Conservation (phyloP, 2,113 vertebrate species). For the Hoplias malabaricus region DNA sequence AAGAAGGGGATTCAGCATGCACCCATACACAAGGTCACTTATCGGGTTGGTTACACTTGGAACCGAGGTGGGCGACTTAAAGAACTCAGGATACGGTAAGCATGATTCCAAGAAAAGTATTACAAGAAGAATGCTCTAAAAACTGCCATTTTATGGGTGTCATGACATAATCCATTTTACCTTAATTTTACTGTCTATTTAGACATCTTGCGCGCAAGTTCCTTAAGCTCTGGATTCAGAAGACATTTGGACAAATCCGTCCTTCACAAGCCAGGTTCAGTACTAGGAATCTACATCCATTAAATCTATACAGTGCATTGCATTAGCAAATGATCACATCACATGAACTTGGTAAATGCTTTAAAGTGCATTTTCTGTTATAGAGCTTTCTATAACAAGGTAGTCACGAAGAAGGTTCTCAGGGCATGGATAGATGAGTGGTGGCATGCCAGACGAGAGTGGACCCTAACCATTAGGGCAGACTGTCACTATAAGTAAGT, state of each 20-base stretch:
- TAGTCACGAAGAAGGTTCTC: conserved; percentile 71
- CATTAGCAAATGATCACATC: neutral
- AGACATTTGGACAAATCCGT: conserved; percentile 83
- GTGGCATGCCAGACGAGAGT: conserved; percentile 80
- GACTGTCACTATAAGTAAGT: conserved; percentile 83
- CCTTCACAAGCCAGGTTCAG: conserved; percentile 83
- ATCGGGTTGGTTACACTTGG: conserved; percentile 62
- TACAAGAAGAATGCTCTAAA: neutral
- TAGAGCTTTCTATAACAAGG: conserved; percentile 73
- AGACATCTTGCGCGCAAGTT: conserved; percentile 88
- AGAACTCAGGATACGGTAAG: conserved; percentile 78
- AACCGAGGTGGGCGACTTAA: conserved; percentile 76
- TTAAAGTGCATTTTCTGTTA: conserved; percentile 1
- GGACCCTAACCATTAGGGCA: conserved; percentile 79
- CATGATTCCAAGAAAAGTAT: neutral
- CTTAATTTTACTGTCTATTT: conserved; percentile 46
- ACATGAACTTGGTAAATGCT: neutral
- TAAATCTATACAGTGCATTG: neutral
- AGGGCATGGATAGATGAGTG: conserved; percentile 83
- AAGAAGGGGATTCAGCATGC: conserved; percentile 20
- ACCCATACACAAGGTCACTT: conserved; percentile 34
- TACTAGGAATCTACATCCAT: neutral
- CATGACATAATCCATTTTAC: neutral
- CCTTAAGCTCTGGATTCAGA: conserved; percentile 82
- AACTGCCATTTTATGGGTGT: neutral